Evolutionary conservation across 2,113 vertebrate species (phyloP), one percentile per base, ranked within the genome.

Genomic region (Ia io): DNA sequence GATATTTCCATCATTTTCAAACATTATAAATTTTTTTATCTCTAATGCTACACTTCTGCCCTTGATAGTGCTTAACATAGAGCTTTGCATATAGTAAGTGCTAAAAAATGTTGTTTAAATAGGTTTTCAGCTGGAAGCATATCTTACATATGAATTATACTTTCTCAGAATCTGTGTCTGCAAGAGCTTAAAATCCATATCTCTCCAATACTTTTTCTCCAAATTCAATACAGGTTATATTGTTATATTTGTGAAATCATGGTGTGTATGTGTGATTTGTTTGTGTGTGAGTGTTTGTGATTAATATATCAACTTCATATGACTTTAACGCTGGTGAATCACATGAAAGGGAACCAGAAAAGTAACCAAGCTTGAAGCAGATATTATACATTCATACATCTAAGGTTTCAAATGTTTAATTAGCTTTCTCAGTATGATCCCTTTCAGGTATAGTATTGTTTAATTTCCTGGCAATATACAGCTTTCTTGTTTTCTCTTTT

Each of bases 371-470:
- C 87, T 94, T 92, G 90, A 97, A 95, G 90, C 70, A 96, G 91
- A 88, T 93, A 90, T 95, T 97, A 90, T 84, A 96, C 87, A 94
- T 91, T 96, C 84, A 94, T 87, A 74, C 47, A 83, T 88, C 61
- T 74, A 96, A 74, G 90, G 85, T 92, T 96, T 97, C 87, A 74
- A 92, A 92, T 95, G 88, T 95, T 95, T 97, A 97, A 97, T 96
- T 96, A 97, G 76, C 67, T 76, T 28, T 85, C 90, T 28, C 90
- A 96, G 56, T 83, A 23, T 90, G 93, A 95, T 87, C 23, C 76
- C 84, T 95, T 90, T 71, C 90, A 96, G 90, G 87, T 95, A 94
- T 53, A 92, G 25, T 13, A 74, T 83, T 94, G 67, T 90, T 96
- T 96, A 93, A 94, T 95, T 96, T 92, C 67, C 53, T 90, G 35